Evolutionary conservation across 2,113 vertebrate genomes (phyloP).

Genomic region (Notechis scutatus): DNA sequence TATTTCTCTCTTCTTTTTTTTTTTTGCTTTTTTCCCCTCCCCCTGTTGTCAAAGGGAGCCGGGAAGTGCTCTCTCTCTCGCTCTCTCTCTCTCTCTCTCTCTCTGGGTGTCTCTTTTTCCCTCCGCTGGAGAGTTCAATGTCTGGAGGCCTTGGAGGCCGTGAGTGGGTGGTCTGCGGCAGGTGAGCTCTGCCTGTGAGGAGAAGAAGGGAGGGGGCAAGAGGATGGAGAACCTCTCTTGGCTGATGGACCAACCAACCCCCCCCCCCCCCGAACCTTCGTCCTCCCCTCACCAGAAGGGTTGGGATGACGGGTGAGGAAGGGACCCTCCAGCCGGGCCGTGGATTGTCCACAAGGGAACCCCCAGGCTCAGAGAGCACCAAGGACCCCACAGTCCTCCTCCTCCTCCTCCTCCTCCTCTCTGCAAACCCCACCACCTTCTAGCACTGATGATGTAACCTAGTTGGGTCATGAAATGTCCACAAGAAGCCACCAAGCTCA

Average conservation of each 20-base stretch:
- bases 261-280: too few relatives aligned
- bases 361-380: too few relatives aligned
- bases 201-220: not conserved
- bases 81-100: too few relatives aligned
- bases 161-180: not conserved
- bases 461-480: not conserved
- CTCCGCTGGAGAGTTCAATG: not conserved
- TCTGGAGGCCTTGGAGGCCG: not conserved
- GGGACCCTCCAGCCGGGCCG: not conserved
- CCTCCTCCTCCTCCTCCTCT: too few relatives aligned
- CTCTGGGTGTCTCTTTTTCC: too few relatives aligned
- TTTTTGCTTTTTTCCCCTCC: too few relatives aligned
- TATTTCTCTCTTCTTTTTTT: not conserved
- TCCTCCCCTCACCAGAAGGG: not conserved
- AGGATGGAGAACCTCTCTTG: not conserved
- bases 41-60: not conserved
- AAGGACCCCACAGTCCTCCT: too few relatives aligned
- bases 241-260: not conserved
- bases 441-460: fast-evolving
- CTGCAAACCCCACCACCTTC: not conserved
- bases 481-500: not conserved
- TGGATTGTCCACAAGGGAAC: not conserved
- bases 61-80: not conserved
- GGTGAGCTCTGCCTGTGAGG: not conserved
- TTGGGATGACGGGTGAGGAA: not conserved